Evolutionary conservation across 2,888 invertebrate species (phyloP), one percentile per base, ranked within the genome.

Genomic region (Blastobasis adustella): DNA sequence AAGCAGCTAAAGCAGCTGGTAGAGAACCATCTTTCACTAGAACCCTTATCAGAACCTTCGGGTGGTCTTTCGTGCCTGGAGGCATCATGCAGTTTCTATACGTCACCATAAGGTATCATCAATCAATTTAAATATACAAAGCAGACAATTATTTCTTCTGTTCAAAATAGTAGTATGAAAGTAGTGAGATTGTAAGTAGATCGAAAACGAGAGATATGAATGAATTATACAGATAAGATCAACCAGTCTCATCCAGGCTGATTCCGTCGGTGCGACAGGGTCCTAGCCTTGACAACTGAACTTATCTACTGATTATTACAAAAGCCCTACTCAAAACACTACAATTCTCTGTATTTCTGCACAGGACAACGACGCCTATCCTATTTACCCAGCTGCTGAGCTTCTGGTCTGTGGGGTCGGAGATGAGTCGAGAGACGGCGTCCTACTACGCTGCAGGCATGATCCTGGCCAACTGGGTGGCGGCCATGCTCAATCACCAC

Each of bases 401-500:
- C 8, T 85, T 62, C 65, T 86, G 94, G 71, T 91, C 93, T 4
- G 82, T 89, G 9, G 88, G 92, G 55, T 70, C 81, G 0, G 66
- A 70, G 0, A 79, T 85, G 70, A 58, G 63, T 0, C 69, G 63
- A 45, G 69, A 87, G 40, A 85, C 91, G 0, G 93, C 93, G 0
- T 74, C 91, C 9, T 86, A 89, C 59, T 92, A 91, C 65, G 70
- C 88, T 76, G 59, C 71, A 0, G 69, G 70, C 39, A 78, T 89
- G 80, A 87, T 93, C 49, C 36, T 87, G 0, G 57, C 64, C 36
- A 87, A 85, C 58, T 59, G 90, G 59, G 69, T 90, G 44, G 90
- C 91, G 4, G 89, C 90, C 0, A 76, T 92, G 50, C 83, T 91
- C 51, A 91, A 92, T 63, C 95, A 96, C 73, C 94, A 94, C 1